A percentile compares a stretch with the other conserved stretches of the same genome.
phyloP scores from a whole-genome alignment of 2,888 invertebrate species.

The Melieria omissa region DNA sequence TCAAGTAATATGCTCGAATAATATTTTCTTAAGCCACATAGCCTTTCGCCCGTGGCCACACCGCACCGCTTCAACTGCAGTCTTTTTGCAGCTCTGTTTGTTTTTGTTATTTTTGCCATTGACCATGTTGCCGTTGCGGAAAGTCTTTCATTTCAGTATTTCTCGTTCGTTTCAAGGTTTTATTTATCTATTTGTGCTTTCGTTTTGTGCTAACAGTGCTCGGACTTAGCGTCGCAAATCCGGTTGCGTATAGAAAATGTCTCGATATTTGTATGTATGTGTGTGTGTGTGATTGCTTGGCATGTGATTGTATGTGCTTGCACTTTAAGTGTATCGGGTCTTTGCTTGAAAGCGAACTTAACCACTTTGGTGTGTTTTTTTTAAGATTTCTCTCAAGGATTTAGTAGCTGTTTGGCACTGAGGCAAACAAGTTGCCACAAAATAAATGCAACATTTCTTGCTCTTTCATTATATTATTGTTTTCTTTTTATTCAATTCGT shows the following conservation, averaged over 20 bases:
- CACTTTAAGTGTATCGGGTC: neutral
- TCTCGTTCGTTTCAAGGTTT: neutral
- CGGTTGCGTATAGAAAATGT: neutral
- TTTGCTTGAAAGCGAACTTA: neutral
- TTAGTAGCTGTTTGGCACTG: neutral
- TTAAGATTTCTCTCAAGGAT: neutral
- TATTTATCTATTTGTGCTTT: too few relatives aligned
- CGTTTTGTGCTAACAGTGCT: too few relatives aligned
- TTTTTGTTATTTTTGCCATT: too few relatives aligned
- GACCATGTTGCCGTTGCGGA: neutral
- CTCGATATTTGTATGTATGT: neutral
- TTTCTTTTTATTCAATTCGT: too few relatives aligned
- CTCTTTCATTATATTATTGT: too few relatives aligned
- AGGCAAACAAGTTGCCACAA: neutral
- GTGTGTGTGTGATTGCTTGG: neutral
- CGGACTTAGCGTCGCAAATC: neutral
- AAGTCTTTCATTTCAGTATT: neutral
- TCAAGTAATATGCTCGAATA: conserved; percentile 45
- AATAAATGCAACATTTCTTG: neutral
- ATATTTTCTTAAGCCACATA: neutral
- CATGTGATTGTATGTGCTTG: neutral
- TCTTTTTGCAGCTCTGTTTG: too few relatives aligned
- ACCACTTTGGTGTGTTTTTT: neutral
- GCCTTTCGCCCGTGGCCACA: neutral
- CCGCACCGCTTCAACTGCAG: too few relatives aligned